Evolutionary conservation across 1,140 invertebrate species (phyloP), one percentile per base, ranked within the genome.

Genomic region (Bradynema listronoti): DNA sequence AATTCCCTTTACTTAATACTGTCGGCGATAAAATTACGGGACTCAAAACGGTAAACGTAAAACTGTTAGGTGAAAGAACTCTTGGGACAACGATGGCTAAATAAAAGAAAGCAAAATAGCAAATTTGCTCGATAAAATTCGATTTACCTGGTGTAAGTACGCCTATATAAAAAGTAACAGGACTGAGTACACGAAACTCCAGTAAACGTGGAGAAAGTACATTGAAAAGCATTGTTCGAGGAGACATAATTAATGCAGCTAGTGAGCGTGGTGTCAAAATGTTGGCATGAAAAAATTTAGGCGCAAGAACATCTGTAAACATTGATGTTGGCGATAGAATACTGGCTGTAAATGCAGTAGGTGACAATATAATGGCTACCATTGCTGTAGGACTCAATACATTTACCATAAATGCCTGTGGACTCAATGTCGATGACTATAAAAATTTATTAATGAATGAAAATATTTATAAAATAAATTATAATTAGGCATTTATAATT

Each of bases 1-100:
- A 65, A 47, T 63, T 65, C 27, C 62, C 61, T 32, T 66, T 63
- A 36, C 61, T 63, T n/a, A 63, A 39, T 19, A 63, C 50, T n/a
- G 9, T 34, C 11, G 62, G 58, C 14, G 61, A 63, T 24, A 65
- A 29, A 36, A 63, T 65, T 25, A 46, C 65, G 1, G 61, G 61
- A 42, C 45, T 65, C 29, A 63, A 47, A 14, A 63, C 62, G 5
- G 62, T 45, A 34, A 63, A 39, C 29, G 39, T 56, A 49, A 61
- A 61, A 34, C 50, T 61, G 19, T 11, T 43, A 9, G 59, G 59
- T 2, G 59, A 61, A 4, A 61, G 30, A 4, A 61, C 59, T 19
- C 59, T 27, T 22, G 59, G 58, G 22, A 29, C 9, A 5, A 63
- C 16, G 19, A 65, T 27, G 27, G 63, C 61, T 65, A 5, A 55